Base-by-base conservation (phyloP, 2,113 vertebrate species). In the Rafetus swinhoei region DNA sequence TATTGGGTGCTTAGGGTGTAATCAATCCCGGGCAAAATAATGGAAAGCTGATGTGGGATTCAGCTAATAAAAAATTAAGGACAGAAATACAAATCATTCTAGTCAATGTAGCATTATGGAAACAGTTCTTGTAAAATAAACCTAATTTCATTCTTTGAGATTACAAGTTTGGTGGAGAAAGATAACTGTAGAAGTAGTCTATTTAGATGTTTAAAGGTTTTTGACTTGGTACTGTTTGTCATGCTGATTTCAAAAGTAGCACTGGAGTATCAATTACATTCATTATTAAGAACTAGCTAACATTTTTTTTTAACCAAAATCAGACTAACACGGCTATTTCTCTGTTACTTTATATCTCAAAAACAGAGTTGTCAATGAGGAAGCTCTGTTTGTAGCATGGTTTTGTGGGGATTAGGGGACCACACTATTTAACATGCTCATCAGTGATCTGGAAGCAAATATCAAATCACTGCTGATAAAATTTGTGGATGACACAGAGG, bases 1-100 rank as follows among this genome's bases (percentile, higher is more conserved):
- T 80, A 93, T 53, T 53, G 87, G 39, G 45, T 89, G 90, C 85
- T 59, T 56, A 91, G 65, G 77, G 86, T 96, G 84, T 55, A 65
- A 74, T 19, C n/a, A 88, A 86, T 86, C 79, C 25, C 59, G 9
- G 56, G 69, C 57, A n/a, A 60, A 45, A 83, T 21, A 72, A 81
- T n/a, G 45, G 77, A 59, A 89, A 80, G 13, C 83, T 82, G 82
- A 83, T 74, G 82, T 14, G 5, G 22, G 29, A 90, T 92, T 86
- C 85, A 87, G 86, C 18, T 86, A 74, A 89, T 25, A 81, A 79
- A 90, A 54, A 93, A 77, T 79, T 72, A 92, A 86, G 45, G 29
- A 50, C 2, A 25, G 81, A 88, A 13, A 14, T 93, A 25, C 18
- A 16, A 69, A 8, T 69, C n/a, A 69, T n/a, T 15, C 32, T 32